Percentiles rank a stretch among this genome's conserved stretches.
Conservation (phyloP, 2,888 invertebrate genomes). For the Cynaeus angustus region DNA sequence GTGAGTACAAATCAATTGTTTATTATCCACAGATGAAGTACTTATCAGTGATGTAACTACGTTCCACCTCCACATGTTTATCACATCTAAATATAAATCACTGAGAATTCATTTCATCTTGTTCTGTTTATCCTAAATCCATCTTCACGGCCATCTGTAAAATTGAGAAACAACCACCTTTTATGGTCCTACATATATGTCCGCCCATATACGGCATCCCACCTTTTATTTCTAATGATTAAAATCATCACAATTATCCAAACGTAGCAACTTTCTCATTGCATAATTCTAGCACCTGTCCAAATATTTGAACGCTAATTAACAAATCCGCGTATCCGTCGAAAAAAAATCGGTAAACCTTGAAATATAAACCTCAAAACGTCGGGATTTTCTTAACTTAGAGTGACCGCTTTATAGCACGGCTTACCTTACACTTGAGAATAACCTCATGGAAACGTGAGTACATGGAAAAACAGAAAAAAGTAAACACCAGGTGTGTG, state of each 20-base stretch:
- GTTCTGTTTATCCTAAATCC: conserved; percentile 12
- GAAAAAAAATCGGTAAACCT: conserved; percentile 12
- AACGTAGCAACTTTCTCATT: conserved; percentile 20
- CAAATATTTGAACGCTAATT: conserved; percentile 42
- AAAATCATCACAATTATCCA: conserved; percentile 12
- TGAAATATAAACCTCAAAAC: conserved; percentile 30
- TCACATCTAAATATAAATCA: conserved; percentile 18
- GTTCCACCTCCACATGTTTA: conserved; percentile 16
- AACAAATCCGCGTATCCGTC: conserved; percentile 4
- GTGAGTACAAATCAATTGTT: not conserved
- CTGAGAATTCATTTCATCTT: conserved; percentile 6
- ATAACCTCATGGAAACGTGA: conserved; percentile 96
- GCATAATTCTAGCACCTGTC: conserved; percentile 35
- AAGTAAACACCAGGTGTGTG: conserved; percentile 96
- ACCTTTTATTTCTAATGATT: conserved; percentile 4
- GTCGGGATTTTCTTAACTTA: not conserved
- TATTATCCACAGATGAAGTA: not conserved
- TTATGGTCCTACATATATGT: conserved; percentile 6
- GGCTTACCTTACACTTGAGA: conserved; percentile 90
- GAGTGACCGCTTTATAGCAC: too few species aligned
- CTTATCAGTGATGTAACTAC: not conserved
- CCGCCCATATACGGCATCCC: conserved; percentile 7
- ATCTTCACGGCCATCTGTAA: not conserved
- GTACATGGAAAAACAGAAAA: conserved; percentile 97
- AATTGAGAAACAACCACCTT: conserved; percentile 16